Conservation (phyloP, 2,113 vertebrate species). For the Mugil cephalus region DNA sequence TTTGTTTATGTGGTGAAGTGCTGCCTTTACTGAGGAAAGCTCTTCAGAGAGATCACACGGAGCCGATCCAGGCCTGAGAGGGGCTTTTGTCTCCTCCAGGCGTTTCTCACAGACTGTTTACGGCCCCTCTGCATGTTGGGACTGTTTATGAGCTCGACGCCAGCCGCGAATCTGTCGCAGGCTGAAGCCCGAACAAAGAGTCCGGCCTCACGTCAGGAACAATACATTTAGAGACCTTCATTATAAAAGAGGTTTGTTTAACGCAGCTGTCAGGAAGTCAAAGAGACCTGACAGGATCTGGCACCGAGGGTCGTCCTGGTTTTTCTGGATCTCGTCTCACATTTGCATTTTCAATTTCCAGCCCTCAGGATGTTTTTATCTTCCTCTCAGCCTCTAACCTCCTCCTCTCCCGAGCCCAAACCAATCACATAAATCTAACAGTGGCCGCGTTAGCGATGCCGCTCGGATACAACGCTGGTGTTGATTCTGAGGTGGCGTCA, state of each 20-base stretch:
- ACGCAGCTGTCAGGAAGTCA: constrained; percentile 19
- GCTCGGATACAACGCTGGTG: neutral
- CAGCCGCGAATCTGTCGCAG: neutral
- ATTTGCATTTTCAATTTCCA: constrained; percentile 49
- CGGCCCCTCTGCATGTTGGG: constrained; percentile 44
- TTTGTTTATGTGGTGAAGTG: constrained; percentile 38
- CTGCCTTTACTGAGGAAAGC: constrained; percentile 28
- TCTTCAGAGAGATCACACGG: constrained; percentile 9
- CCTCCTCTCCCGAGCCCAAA: constrained; percentile 28
- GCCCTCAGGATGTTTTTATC: constrained; percentile 17
- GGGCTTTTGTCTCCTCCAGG: constrained; percentile 42
- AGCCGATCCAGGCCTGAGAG: constrained; percentile 26
- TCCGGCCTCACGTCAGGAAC: constrained; percentile 3
- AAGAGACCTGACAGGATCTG: constrained; percentile 8
- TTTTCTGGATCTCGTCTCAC: neutral
- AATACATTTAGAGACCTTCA: neutral
- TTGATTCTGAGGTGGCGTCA: constrained; percentile 27
- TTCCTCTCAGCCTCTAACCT: constrained; percentile 30
- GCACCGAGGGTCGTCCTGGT: neutral
- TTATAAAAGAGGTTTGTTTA: constrained; percentile 8
- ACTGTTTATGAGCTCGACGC: constrained; percentile 38
- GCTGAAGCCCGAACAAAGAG: neutral
- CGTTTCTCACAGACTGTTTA: constrained; percentile 45
- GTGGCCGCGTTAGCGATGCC: neutral
- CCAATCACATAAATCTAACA: constrained; percentile 45